These are phyloP conservation scores for Lycia hirtaria DNA, from an alignment of 2,888 invertebrate species.

Conservation along the genomic window DNA sequence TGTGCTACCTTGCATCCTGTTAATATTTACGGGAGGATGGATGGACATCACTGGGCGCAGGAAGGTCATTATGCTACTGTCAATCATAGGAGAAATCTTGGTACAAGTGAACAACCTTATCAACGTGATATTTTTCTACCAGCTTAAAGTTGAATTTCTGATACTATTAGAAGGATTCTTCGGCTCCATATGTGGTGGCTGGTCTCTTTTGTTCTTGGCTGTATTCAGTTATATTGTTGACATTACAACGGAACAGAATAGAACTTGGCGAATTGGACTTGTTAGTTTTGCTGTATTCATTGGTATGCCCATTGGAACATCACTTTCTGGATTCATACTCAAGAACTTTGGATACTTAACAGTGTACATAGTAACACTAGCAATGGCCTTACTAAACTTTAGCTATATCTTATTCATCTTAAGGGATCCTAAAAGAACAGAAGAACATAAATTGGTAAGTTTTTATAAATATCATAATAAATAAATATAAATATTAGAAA, in stretches of 20 bases:
- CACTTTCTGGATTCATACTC: slow-evolving; percentile 40
- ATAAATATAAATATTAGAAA: too few relatives aligned
- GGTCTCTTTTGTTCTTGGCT: slow-evolving; percentile 63
- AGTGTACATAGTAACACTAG: slow-evolving; percentile 17
- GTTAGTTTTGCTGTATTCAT: slow-evolving; percentile 38
- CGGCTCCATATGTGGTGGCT: slow-evolving; percentile 44
- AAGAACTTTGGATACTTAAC: slow-evolving; percentile 52
- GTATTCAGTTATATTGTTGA: slow-evolving; percentile 74
- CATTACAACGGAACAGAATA: slow-evolving; percentile 65
- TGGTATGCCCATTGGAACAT: slow-evolving; percentile 41
- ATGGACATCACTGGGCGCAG: slow-evolving; percentile 69
- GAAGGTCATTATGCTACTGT: slow-evolving; percentile 71
- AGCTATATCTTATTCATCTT: slow-evolving; percentile 17
- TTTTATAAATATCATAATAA: too few relatives aligned
- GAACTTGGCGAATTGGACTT: slow-evolving; percentile 78
- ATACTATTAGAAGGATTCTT: slow-evolving; percentile 60
- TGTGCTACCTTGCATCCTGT: slow-evolving; percentile 88
- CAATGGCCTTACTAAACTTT: slow-evolving; percentile 5
- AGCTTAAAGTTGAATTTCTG: slow-evolving; percentile 62
- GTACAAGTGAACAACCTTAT: slow-evolving; percentile 57
- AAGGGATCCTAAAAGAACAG: slow-evolving; percentile 72
- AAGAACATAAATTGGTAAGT: slow-evolving; percentile 70
- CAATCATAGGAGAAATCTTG: slow-evolving; percentile 63
- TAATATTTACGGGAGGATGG: slow-evolving; percentile 83
- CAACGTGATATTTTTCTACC: slow-evolving; percentile 63